Conservation (phyloP, 2,113 vertebrate species). For the Cnemophilus loriae region DNA sequence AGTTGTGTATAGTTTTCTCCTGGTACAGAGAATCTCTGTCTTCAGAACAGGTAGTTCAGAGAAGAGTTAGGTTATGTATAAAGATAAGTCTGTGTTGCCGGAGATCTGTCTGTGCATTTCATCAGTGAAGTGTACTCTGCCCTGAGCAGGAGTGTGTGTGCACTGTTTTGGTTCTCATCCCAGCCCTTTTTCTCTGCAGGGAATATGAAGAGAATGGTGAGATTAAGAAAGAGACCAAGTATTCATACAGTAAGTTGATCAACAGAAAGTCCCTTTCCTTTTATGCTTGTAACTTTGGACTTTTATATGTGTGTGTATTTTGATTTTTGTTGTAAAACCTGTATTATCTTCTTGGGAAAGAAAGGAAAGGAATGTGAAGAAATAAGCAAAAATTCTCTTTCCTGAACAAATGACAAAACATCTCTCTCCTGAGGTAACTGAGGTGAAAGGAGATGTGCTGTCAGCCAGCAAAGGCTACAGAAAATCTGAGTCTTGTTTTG, state of each 20-base stretch:
- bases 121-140: neutral
- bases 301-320: neutral
- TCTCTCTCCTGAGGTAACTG: neutral
- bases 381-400: neutral
- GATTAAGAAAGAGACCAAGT: slow-evolving; percentile 88
- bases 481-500: neutral
- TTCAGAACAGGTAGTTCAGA: neutral
- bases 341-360: neutral
- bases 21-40: neutral
- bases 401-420: neutral
- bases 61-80: neutral
- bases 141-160: neutral
- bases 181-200: slow-evolving; percentile 61
- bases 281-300: neutral
- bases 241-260: slow-evolving; percentile 87
- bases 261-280: neutral
- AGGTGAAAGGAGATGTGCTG: neutral
- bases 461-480: neutral
- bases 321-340: neutral
- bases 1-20: neutral
- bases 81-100: neutral
- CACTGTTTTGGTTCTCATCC: neutral
- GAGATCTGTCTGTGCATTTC: neutral
- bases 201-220: slow-evolving; percentile 88
- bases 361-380: neutral